Conservation (phyloP, 2,113 vertebrate genomes). For the Misgurnus anguillicaudatus region DNA sequence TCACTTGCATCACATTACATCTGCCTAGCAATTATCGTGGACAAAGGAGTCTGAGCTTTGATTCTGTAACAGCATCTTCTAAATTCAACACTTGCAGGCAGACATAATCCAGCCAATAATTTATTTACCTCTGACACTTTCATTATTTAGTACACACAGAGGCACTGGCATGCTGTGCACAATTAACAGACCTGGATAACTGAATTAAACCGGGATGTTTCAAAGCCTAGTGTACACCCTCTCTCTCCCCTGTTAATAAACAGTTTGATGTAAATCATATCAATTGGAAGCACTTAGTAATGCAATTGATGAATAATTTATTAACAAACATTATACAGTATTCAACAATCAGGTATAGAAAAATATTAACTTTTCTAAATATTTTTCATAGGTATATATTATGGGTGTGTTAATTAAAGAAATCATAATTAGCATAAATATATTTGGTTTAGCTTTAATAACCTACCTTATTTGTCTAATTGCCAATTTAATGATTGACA, state of each 20-base stretch:
- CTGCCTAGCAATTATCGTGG: conserved; percentile 41
- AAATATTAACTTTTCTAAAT: too few relatives aligned
- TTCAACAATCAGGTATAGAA: too few relatives aligned
- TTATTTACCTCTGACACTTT: conserved; percentile 58
- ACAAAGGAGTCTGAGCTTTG: conserved; percentile 55
- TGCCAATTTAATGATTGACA: background rate
- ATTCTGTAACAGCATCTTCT: conserved; percentile 57
- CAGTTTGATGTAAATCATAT: background rate
- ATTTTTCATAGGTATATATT: too few relatives aligned
- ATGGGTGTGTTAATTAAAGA: background rate
- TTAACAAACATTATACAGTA: background rate
- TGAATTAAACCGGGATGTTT: conserved; percentile 23
- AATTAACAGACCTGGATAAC: conserved; percentile 43
- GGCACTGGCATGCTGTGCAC: conserved; percentile 35
- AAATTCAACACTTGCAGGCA: conserved; percentile 55
- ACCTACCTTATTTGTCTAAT: background rate
- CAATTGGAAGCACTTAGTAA: background rate
- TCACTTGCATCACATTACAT: conserved; percentile 52
- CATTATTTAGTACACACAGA: conserved; percentile 58
- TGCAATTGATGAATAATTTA: background rate
- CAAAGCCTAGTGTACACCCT: background rate
- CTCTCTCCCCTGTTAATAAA: background rate
- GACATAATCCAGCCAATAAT: conserved; percentile 57
- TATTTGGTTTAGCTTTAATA: background rate
- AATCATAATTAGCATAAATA: background rate